Percentiles rank a stretch among this genome's conserved stretches.
phyloP scores from a whole-genome alignment of 2,797 vertebrate species.

The Pseudochaenichthys georgianus region DNA sequence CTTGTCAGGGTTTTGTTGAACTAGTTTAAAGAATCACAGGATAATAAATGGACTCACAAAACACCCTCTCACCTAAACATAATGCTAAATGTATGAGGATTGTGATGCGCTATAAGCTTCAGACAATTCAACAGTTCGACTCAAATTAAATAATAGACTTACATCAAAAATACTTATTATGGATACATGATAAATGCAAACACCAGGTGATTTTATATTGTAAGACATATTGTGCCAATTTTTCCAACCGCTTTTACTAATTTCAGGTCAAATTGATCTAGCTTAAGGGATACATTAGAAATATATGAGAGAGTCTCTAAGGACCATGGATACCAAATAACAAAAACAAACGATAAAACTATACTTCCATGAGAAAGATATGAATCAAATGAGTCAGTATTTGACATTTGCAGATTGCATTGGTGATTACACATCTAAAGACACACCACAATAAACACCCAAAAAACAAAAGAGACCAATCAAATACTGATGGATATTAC shows the following conservation, averaged over 20 bases:
- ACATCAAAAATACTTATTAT: not conserved
- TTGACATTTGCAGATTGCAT: slow-evolving; percentile 4
- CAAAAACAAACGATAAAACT: not conserved
- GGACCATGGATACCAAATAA: not conserved
- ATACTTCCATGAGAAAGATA: not conserved
- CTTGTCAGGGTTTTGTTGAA: not conserved
- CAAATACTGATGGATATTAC: slow-evolving; percentile 9
- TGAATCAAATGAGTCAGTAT: slow-evolving; percentile 4
- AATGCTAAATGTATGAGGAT: not conserved
- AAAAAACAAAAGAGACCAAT: slow-evolving; percentile 24
- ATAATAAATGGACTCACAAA: not conserved
- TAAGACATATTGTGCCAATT: no score
- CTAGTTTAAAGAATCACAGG: not conserved
- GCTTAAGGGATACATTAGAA: not conserved
- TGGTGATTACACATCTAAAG: slow-evolving; percentile 7
- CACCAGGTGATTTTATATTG: not conserved
- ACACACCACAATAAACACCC: slow-evolving; percentile 27
- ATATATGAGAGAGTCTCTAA: not conserved
- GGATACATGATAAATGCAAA: not conserved
- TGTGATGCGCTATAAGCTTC: no score
- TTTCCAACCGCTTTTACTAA: not conserved
- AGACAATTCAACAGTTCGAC: no score
- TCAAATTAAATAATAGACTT: no score
- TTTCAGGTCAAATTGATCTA: not conserved
- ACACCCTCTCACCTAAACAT: not conserved